These are phyloP conservation scores for Eristalinus aeneus DNA, from an alignment of 2,888 invertebrate genomes.

Conservation along the genomic window DNA sequence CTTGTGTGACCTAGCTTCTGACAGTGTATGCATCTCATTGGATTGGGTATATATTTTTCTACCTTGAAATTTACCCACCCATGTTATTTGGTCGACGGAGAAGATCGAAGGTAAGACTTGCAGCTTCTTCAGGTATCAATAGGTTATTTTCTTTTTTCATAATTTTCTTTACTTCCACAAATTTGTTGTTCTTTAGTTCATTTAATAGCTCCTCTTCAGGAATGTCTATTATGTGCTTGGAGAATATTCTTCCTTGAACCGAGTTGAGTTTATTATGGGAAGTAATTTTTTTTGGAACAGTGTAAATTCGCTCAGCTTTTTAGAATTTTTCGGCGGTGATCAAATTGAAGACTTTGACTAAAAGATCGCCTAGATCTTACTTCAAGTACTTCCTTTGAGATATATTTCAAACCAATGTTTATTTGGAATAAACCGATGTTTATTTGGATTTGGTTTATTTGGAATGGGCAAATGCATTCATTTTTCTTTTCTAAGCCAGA, in stretches of 20 bases:
- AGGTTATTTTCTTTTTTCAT: slow-evolving; percentile 1
- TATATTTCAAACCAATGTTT: not conserved
- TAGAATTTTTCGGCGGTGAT: not conserved
- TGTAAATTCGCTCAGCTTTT: not conserved
- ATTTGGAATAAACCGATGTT: too few relatives aligned
- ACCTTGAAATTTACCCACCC: slow-evolving; percentile 29
- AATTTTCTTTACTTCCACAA: slow-evolving; percentile 7
- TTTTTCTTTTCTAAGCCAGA: too few relatives aligned
- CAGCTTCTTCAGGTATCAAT: not conserved
- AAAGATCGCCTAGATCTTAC: slow-evolving; percentile 8
- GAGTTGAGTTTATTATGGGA: slow-evolving; percentile 16
- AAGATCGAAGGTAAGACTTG: slow-evolving; percentile 1
- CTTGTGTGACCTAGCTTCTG: slow-evolving; percentile 27
- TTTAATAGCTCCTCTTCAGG: not conserved
- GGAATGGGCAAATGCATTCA: too few relatives aligned
- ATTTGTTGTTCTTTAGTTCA: slow-evolving; percentile 6
- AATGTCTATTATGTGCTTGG: slow-evolving; percentile 9
- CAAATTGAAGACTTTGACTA: not conserved
- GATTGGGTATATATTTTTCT: slow-evolving; percentile 30
- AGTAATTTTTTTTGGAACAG: not conserved
- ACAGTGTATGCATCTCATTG: slow-evolving; percentile 28
- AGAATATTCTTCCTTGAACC: slow-evolving; percentile 15
- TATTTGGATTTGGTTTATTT: too few relatives aligned
- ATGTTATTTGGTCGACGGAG: not conserved
- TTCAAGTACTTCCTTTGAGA: slow-evolving; percentile 2